These are phyloP conservation scores for Halictus ligatus DNA, from an alignment of 2,888 invertebrate species.

Conservation along the genomic window DNA sequence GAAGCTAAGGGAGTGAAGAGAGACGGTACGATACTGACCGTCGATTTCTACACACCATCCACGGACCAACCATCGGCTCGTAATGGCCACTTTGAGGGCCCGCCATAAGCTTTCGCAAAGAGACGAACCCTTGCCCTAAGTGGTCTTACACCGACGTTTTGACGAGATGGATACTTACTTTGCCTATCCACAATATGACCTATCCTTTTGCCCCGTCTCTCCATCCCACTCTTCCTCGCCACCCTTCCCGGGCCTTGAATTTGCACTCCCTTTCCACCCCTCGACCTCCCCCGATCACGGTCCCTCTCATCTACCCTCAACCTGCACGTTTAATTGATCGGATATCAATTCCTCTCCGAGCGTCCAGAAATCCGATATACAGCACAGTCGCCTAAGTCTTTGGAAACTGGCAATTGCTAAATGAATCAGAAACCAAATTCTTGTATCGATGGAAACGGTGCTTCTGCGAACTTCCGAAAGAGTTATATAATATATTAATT, in stretches of 20 bases:
- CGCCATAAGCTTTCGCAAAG: conserved; percentile 79
- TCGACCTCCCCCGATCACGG: conserved; percentile 9
- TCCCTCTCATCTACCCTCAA: conserved; percentile 31
- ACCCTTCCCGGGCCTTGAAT: conserved; percentile 28
- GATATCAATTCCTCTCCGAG: conserved; percentile 68
- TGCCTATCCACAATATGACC: conserved; percentile 77
- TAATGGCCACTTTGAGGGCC: conserved; percentile 83
- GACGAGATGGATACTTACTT: conserved; percentile 76
- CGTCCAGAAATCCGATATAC: conserved; percentile 3
- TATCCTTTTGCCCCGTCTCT: conserved; percentile 67
- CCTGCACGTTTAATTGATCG: conserved; percentile 68
- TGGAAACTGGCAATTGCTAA: neutral
- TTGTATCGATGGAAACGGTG: neutral
- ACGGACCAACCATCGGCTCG: conserved; percentile 73
- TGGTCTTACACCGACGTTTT: conserved; percentile 79
- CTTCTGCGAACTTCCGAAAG: neutral
- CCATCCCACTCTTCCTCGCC: conserved; percentile 28
- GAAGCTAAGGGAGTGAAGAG: conserved; percentile 33
- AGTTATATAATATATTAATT: neutral
- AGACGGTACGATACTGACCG: conserved; percentile 63
- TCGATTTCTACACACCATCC: conserved; percentile 72
- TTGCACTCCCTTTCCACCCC: conserved; percentile 22
- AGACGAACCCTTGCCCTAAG: conserved; percentile 77
- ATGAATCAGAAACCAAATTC: conserved; percentile 13
- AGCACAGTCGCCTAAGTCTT: neutral